These are phyloP conservation scores for Ancistrus triradiatus DNA, from an alignment of 2,113 vertebrate species.

Conservation along the genomic window DNA sequence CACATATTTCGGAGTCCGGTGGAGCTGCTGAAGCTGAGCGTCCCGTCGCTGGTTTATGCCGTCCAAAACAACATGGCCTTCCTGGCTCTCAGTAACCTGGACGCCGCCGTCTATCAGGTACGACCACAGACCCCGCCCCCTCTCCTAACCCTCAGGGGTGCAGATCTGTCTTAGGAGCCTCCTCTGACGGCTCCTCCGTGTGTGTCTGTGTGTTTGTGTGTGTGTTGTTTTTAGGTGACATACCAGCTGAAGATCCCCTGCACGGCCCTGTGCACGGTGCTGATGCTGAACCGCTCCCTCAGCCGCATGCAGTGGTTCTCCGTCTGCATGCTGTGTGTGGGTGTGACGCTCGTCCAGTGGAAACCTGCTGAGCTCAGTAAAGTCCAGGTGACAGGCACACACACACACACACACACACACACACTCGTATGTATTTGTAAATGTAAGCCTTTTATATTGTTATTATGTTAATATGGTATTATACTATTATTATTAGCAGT, in stretches of 20 bases:
- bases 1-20: conserved; percentile 79
- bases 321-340: conserved; percentile 87
- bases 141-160: no score
- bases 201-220: conserved; percentile 9
- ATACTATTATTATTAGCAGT: no score
- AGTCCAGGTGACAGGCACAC: conserved; percentile 84
- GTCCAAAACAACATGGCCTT: conserved; percentile 98
- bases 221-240: conserved; percentile 74
- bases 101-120: conserved; percentile 94
- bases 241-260: conserved; percentile 98
- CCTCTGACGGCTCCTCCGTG: background rate
- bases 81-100: conserved; percentile 90
- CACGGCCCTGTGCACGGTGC: conserved; percentile 89
- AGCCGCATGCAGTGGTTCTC: conserved; percentile 91
- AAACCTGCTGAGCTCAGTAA: conserved; percentile 81
- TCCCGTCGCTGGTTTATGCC: conserved; percentile 91
- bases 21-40: conserved; percentile 87
- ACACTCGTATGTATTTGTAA: no score
- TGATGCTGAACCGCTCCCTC: conserved; percentile 89
- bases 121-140: background rate
- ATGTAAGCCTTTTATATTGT: no score
- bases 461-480: no score
- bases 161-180: no score
- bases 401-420: no score
- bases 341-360: conserved; percentile 91